These are phyloP conservation scores for Nephrotoma flavescens DNA, from an alignment of 2,888 invertebrate species.

Conservation along the genomic window DNA sequence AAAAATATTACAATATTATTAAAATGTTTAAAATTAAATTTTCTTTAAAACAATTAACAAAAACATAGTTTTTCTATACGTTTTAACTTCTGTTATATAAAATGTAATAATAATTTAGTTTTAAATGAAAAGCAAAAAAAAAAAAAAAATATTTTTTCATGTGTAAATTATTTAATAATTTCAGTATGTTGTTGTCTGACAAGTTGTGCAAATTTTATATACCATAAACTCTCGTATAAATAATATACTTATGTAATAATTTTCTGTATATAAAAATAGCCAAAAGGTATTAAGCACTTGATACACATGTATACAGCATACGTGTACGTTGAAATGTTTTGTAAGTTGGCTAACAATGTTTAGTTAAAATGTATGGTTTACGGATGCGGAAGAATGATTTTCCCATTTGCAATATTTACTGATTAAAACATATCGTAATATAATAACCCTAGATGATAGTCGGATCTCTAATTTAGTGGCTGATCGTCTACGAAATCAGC, in stretches of 20 bases:
- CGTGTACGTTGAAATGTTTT: too few species aligned
- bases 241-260: neutral
- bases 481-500: too few species aligned
- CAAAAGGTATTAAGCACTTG: neutral
- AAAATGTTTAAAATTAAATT: neutral
- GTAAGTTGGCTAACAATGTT: too few species aligned
- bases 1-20: neutral
- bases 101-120: neutral
- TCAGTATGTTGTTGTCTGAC: neutral
- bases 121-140: neutral
- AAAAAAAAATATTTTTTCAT: neutral
- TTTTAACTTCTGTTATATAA: neutral
- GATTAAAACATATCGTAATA: too few species aligned
- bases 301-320: neutral
- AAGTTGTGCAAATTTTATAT: neutral
- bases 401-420: too few species aligned
- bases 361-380: too few species aligned
- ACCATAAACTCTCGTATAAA: neutral
- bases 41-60: neutral
- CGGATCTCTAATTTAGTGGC: too few species aligned
- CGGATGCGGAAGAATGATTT: too few species aligned
- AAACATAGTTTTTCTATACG: neutral
- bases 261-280: neutral
- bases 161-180: neutral
- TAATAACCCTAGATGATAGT: too few species aligned